Conservation (phyloP, 2,113 vertebrate genomes). For the Pyrgilauda ruficollis region DNA sequence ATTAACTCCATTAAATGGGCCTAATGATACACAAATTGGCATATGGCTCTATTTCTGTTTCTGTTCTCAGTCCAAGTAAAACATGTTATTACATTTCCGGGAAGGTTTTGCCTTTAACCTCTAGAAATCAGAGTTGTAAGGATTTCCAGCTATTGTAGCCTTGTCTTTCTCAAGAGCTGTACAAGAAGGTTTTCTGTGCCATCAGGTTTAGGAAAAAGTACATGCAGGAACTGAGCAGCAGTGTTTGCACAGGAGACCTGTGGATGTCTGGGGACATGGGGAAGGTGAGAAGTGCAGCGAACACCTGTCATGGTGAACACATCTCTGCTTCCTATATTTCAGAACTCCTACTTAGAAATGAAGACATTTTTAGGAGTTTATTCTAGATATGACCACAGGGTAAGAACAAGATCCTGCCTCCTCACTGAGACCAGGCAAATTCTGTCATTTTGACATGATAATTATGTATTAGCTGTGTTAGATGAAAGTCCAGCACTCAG, state of each 20-base stretch:
- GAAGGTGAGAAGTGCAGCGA: not conserved
- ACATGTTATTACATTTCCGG: constrained; percentile 8
- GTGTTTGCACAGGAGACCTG: not conserved
- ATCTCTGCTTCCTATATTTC: not conserved
- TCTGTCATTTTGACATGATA: not conserved
- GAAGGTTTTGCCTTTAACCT: not conserved
- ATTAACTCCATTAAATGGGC: constrained; percentile 8
- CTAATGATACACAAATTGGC: not conserved
- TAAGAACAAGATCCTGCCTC: not conserved
- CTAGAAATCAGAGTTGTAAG: not conserved
- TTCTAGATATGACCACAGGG: not conserved
- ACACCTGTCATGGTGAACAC: not conserved
- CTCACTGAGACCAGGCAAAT: not conserved
- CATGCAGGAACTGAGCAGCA: not conserved
- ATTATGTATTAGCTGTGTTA: not conserved
- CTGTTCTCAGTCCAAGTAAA: not conserved
- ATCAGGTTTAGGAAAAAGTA: not conserved
- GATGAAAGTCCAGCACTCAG: not conserved
- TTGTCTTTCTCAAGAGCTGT: not conserved
- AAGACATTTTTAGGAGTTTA: not conserved
- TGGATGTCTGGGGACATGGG: not conserved
- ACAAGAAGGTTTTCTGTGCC: not conserved
- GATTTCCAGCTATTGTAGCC: not conserved
- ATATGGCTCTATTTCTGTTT: not conserved
- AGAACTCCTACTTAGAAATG: not conserved